phyloP scores from a whole-genome alignment of 1,140 invertebrate genomes.

The Orchesella cincta region DNA sequence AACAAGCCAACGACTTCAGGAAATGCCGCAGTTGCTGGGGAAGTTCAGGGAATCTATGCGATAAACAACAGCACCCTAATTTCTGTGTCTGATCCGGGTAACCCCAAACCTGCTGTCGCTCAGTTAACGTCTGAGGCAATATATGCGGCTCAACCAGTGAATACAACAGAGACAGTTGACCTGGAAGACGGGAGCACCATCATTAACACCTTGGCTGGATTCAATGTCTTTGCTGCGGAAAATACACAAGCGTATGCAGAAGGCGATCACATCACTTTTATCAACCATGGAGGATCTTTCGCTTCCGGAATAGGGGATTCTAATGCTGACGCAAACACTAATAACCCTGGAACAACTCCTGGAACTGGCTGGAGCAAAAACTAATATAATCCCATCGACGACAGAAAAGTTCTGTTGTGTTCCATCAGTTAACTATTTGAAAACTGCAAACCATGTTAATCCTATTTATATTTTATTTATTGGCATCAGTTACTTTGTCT shows the following conservation, averaged over 20 bases:
- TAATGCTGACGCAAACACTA: background rate
- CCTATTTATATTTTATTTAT: too few relatives aligned
- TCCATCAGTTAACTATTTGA: too few relatives aligned
- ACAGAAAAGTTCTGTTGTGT: too few relatives aligned
- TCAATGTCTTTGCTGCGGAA: background rate
- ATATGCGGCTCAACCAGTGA: background rate
- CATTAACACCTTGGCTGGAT: background rate
- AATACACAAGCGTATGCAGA: background rate
- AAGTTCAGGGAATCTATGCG: background rate
- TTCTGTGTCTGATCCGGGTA: background rate
- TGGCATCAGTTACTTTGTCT: too few relatives aligned
- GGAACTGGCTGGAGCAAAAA: background rate
- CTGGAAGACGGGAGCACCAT: background rate
- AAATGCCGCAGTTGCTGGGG: background rate
- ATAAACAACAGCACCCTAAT: background rate
- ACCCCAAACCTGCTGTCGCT: background rate
- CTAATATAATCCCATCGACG: too few relatives aligned
- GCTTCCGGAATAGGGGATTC: background rate
- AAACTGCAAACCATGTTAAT: too few relatives aligned
- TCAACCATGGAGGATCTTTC: conserved; percentile 9
- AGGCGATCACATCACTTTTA: background rate
- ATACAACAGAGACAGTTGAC: background rate
- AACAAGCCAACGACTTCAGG: background rate
- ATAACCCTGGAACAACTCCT: background rate
- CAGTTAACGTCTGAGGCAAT: background rate